Conservation (phyloP, 2,113 vertebrate genomes). For the Probosciger aterrimus region DNA sequence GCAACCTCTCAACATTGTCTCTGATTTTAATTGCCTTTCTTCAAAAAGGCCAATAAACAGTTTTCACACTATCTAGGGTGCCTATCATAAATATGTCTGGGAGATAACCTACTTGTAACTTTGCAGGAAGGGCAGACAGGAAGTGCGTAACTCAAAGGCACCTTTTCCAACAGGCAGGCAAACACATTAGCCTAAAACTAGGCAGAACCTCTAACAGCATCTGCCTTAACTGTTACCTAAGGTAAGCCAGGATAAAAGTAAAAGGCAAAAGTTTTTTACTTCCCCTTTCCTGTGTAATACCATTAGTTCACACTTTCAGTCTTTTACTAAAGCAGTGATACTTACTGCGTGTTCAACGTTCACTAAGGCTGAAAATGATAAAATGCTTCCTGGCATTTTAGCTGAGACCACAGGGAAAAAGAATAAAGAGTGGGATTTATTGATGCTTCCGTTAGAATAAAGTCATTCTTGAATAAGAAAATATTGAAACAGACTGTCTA, state of each 20-base stretch:
- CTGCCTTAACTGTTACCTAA: neutral
- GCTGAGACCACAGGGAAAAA: constrained; percentile 25
- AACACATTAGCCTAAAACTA: neutral
- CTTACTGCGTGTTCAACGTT: neutral
- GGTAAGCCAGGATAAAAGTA: neutral
- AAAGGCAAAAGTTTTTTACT: neutral
- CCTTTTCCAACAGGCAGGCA: neutral
- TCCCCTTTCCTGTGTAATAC: neutral
- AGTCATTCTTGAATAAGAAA: constrained; percentile 39
- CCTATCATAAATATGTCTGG: neutral
- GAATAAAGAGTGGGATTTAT: constrained; percentile 33
- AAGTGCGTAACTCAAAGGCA: neutral
- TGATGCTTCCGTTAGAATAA: constrained; percentile 40
- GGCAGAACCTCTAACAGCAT: neutral
- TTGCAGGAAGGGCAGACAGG: neutral
- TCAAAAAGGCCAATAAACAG: neutral
- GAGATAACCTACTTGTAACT: neutral
- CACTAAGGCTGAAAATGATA: neutral
- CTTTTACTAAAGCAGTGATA: neutral
- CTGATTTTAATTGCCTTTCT: neutral
- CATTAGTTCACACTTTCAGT: neutral
- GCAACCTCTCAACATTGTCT: neutral
- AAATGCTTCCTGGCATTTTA: constrained; percentile 38
- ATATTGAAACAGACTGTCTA: constrained; percentile 57
- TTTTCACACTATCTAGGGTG: neutral